Percentiles rank a stretch among this genome's conserved stretches.
Conservation (phyloP, 2,797 vertebrate species). For the Amazona finschi region DNA sequence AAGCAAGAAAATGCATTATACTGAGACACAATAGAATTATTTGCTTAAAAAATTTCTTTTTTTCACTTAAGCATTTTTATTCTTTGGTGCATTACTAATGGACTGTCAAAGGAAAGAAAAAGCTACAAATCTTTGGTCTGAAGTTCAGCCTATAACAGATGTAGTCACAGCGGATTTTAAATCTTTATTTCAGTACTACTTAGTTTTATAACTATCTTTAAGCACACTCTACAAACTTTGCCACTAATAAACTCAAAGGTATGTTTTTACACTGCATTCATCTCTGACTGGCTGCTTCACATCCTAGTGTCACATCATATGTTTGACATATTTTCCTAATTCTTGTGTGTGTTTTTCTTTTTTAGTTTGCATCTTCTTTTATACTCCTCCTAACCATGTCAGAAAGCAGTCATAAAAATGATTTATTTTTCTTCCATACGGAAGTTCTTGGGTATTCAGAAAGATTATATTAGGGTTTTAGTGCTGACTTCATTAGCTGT, state of each 20-base stretch:
- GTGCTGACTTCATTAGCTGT: slow-evolving; percentile 29
- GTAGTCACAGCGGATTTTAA: background rate
- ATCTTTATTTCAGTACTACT: background rate
- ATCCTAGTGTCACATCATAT: background rate
- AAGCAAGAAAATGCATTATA: background rate
- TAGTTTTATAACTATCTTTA: background rate
- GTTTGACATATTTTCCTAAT: background rate
- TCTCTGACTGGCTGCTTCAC: background rate
- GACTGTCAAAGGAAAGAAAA: background rate
- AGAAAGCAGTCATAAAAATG: background rate
- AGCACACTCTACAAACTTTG: background rate
- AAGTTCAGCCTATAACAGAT: background rate
- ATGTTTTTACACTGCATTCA: background rate
- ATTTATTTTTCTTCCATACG: background rate
- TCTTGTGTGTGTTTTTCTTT: background rate
- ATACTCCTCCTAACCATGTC: background rate
- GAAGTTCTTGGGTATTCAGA: background rate
- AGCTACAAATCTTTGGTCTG: background rate
- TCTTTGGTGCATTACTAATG: background rate
- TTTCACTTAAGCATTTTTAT: background rate
- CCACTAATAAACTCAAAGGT: background rate
- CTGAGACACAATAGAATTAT: background rate
- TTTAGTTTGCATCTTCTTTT: background rate
- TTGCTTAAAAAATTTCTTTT: background rate
- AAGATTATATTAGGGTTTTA: slow-evolving; percentile 20